Evolutionary conservation across 37 sponge, comb jelly and placozoan genomes (phyloP).

Genomic region (Eunapius fragilis): DNA sequence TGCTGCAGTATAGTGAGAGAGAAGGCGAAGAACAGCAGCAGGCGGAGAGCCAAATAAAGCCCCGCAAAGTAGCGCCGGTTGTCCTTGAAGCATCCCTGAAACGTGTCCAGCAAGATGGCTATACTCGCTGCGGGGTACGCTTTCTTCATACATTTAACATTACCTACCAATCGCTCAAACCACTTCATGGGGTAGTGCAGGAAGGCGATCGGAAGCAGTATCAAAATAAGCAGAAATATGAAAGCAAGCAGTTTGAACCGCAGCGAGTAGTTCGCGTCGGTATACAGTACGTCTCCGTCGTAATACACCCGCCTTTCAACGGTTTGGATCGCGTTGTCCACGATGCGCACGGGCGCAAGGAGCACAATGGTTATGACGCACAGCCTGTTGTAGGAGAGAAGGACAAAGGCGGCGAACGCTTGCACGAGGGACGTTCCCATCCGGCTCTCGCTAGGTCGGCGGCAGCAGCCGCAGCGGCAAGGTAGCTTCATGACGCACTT

Average conservation of each 20-base stretch:
- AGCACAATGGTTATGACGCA: not conserved
- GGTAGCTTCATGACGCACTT: not conserved
- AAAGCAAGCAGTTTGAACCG: no score
- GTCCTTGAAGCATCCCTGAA: conserved; percentile 25
- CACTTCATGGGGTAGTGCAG: conserved; percentile 3
- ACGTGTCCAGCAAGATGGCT: conserved; percentile 14
- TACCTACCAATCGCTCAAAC: not conserved
- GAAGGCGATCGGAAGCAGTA: not conserved
- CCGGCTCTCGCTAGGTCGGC: not conserved
- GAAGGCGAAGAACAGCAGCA: not conserved
- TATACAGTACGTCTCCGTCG: not conserved
- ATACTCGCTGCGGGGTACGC: no score
- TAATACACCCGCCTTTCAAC: not conserved
- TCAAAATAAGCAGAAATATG: not conserved
- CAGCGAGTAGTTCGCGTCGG: no score
- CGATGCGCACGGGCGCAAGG: not conserved
- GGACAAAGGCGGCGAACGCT: conserved; percentile 9
- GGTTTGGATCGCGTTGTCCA: not conserved
- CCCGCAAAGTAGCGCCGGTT: conserved; percentile 39
- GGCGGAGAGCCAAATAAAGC: conserved; percentile 2
- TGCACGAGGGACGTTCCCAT: not conserved
- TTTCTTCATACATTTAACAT: no score
- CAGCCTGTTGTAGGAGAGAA: conserved; percentile 2
- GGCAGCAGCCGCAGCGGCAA: not conserved
- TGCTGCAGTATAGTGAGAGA: not conserved